These are phyloP conservation scores for Caerostris darwini DNA, from an alignment of 1,140 invertebrate genomes.

Conservation along the genomic window DNA sequence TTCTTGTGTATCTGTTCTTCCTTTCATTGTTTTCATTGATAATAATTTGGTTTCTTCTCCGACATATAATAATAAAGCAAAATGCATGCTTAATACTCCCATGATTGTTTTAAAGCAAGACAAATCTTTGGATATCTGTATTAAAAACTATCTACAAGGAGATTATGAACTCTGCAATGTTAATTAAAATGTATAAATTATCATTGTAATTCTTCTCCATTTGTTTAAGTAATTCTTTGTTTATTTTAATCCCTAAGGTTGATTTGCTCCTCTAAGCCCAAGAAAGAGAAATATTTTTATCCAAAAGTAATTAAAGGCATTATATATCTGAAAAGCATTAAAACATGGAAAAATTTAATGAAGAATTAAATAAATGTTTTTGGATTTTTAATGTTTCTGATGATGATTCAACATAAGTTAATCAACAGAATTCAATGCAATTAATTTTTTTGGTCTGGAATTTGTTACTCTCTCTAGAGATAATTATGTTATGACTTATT, in stretches of 20 bases:
- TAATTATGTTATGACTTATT: too few relatives aligned
- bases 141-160: background rate
- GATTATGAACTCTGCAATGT: background rate
- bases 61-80: background rate
- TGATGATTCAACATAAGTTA: too few relatives aligned
- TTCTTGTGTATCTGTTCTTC: background rate
- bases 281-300: background rate
- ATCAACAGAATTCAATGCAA: too few relatives aligned
- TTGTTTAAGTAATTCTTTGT: background rate
- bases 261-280: too few relatives aligned
- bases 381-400: too few relatives aligned
- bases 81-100: background rate
- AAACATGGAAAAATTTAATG: background rate
- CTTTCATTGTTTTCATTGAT: background rate
- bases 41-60: background rate
- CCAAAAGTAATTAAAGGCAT: too few relatives aligned
- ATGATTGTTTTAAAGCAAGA: background rate
- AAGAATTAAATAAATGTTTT: too few relatives aligned
- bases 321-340: too few relatives aligned
- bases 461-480: too few relatives aligned
- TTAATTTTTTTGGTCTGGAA: too few relatives aligned
- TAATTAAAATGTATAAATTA: conserved; percentile 22
- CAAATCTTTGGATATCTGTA: background rate
- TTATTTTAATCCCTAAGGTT: too few relatives aligned
- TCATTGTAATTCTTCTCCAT: background rate